Base-by-base conservation (phyloP, 2,113 vertebrate species). In the Artemisiospiza belli region DNA sequence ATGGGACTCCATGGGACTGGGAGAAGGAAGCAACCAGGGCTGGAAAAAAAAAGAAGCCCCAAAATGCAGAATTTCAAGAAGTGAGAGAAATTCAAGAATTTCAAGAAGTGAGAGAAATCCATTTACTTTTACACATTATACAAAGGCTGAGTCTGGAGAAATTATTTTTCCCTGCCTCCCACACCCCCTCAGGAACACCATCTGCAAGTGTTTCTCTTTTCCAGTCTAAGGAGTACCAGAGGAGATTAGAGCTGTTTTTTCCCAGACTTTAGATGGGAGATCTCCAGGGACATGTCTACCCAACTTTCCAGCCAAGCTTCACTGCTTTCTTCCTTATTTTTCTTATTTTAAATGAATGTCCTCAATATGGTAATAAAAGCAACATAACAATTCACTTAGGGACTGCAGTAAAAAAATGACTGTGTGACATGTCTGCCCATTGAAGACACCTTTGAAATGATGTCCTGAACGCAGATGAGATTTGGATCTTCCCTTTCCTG, bases 171-270 rank as follows among this genome's bases (percentile, higher is more conserved):
- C 28, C 30, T 87, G 59, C 72, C 64, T 93, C 86, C 85, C 82
- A 75, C 66, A 58, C 12, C 30, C 66, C 54, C 74, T 81, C 43
- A 76, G 87, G 89, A 89, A 33, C 74, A 66, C 70, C 81, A 92
- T 75, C 96, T 97, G 93, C 89, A 96, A 84, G 35, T 64, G 66
- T 44, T 96, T 88, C 87, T 94, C 61, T 78, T 84, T 83, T 78
- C 39, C 54, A 89, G 74, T 33, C 69, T 72, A 4, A 70, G 44
- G 62, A 76, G 66, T 76, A 78, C 20, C 58, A 16, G 75, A 61
- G 83, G 33, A 79, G 74, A 85, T 90, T 54, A 69, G 67, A 83
- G 37, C 51, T 83, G 49, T 19, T 31, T 87, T 89, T 82, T 89
- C 58, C 67, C 78, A 85, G 74, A 20, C 37, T 87, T 72, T 4